These are phyloP conservation scores for human DNA, from an alignment of 2,113 vertebrate genomes.

Conservation along the genomic window DNA sequence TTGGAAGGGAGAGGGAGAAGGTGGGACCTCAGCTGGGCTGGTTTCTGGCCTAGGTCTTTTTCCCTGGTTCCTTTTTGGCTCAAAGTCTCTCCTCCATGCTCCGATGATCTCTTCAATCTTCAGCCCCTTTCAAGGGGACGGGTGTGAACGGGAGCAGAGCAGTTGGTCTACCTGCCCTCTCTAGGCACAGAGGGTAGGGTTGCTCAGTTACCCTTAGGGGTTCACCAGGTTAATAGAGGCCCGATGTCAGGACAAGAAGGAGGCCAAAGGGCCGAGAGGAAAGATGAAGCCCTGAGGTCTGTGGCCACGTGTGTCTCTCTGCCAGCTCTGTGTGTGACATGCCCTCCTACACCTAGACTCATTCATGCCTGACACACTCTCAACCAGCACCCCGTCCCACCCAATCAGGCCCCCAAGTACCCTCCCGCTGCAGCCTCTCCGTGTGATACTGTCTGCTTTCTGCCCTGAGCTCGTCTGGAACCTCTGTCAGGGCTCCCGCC, in stretches of 20 bases:
- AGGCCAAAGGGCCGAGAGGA: constrained; percentile 14
- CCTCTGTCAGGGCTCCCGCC: background rate
- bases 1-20: background rate
- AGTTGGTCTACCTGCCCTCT: background rate
- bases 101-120: background rate
- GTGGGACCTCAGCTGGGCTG: background rate
- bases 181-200: background rate
- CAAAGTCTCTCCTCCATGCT: background rate
- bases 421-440: background rate
- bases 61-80: background rate
- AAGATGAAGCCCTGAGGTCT: background rate
- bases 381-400: background rate
- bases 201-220: background rate
- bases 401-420: background rate
- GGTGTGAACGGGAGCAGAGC: background rate
- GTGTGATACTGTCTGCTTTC: background rate
- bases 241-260: background rate
- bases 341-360: background rate
- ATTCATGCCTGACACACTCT: background rate
- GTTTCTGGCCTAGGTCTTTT: background rate
- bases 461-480: background rate
- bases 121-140: too few species aligned
- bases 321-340: background rate
- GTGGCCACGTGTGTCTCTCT: background rate
- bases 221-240: background rate